Base-by-base conservation (phyloP, 1,140 invertebrate genomes). In the Procambarus clarkii region DNA sequence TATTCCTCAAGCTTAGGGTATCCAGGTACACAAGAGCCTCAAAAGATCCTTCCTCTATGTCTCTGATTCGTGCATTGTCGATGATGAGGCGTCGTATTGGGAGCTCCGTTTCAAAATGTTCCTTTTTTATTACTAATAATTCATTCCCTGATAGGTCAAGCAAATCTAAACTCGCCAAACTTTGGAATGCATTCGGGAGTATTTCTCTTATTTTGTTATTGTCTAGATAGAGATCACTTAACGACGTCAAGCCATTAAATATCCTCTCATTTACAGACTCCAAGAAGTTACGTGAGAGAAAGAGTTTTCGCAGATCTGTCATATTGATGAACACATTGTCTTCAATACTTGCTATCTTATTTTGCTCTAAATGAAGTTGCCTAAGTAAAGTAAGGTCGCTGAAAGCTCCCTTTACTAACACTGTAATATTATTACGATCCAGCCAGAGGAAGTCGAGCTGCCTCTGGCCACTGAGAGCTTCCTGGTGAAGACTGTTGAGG, bases 381-480 rank as follows among this genome's bases (percentile, higher is more conserved):
- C 80, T 48, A 11, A 93, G 79, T 3, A 69, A 48, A 77, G 87
- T 91, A 45, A 92, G 86, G 45, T 93, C 93, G 15, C 79, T 89
- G 69, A 93, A 92, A 50, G 93, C 90, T n/a, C 81, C 91, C 54
- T 92, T 81, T 46, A 86, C 58, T 13, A 93, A 13, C 24, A 86
- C 84, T 3, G 92, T 91, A 21, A 93, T 93, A 93, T 96, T 96
- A 94, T 98, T 98, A 94, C 98, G 96, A 60, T 97, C 96, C 15
- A 98, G 95, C 97, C 97, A 98, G 95, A 98, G 96, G 91, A 98
- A 97, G 94, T 97, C 96, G n/a, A 98, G 96, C 91, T 96, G 97
- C 1, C 96, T 96, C 94, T 98, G 97, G 7, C 97, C 97, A 44
- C 96, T 94, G 34, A 98, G 95, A 0, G 97, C 97, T 93, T 97